These are phyloP conservation scores for Iselma pallidipennis DNA, from an alignment of 2,888 invertebrate genomes.

Conservation along the genomic window DNA sequence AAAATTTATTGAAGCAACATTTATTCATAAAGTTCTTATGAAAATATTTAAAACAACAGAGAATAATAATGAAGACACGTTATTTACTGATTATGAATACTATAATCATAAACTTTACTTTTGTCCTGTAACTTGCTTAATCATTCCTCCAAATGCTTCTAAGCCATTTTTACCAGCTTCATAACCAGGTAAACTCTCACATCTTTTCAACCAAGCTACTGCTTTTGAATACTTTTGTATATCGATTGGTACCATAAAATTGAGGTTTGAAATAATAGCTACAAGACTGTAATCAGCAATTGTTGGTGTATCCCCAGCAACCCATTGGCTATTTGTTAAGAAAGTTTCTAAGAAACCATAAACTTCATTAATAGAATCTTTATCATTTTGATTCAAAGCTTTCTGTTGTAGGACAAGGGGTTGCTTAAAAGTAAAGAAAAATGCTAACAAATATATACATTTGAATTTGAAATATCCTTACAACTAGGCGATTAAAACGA, in stretches of 20 bases:
- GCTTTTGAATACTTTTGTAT: constrained; percentile 43
- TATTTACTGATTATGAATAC: too few species aligned
- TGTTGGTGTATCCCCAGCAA: constrained; percentile 60
- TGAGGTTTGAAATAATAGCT: constrained; percentile 27
- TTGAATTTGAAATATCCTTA: too few species aligned
- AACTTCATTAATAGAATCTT: constrained; percentile 24
- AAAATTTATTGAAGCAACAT: too few species aligned
- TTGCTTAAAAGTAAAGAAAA: constrained; percentile 21
- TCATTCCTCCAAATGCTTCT: constrained; percentile 38
- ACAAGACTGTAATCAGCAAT: constrained; percentile 32
- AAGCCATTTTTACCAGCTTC: constrained; percentile 5
- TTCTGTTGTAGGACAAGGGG: constrained; percentile 29
- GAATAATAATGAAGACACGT: too few species aligned
- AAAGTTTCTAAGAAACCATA: constrained; percentile 58
- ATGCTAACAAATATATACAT: background rate
- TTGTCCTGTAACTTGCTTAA: too few species aligned
- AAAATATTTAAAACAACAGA: too few species aligned
- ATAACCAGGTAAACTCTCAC: constrained; percentile 39
- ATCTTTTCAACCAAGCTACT: constrained; percentile 43
- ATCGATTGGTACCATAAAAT: constrained; percentile 35
- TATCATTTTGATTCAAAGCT: constrained; percentile 11
- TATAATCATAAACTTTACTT: too few species aligned
- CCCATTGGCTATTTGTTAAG: constrained; percentile 56
- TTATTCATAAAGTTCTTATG: too few species aligned
- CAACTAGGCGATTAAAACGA: too few species aligned